Percentiles rank a stretch among this genome's conserved stretches.
phyloP scores from a whole-genome alignment of 2,888 invertebrate species.

The Hypselothyrea guttata region DNA sequence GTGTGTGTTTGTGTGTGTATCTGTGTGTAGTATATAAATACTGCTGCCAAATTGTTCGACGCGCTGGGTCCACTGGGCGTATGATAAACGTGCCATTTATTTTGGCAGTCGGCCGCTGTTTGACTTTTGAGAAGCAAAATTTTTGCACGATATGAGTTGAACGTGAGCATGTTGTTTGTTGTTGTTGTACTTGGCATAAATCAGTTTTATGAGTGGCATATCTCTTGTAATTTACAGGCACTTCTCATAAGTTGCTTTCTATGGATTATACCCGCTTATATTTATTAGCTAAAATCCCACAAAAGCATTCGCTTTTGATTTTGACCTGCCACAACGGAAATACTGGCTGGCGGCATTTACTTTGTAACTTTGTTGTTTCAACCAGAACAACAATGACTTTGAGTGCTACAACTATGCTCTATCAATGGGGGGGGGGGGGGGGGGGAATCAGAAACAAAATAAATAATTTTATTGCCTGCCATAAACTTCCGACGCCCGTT shows the following conservation, averaged over 20 bases:
- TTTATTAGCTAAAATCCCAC: conserved; percentile 17
- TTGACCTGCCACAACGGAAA: conserved; percentile 71
- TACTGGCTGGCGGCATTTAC: conserved; percentile 19
- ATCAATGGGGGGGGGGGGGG: conserved; percentile 20
- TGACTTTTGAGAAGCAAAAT: conserved; percentile 49
- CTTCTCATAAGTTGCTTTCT: conserved; percentile 25
- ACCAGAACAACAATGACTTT: conserved; percentile 5
- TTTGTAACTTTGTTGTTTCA: conserved; percentile 10
- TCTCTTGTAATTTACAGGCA: conserved; percentile 57
- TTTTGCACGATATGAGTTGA: conserved; percentile 46
- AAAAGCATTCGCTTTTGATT: conserved; percentile 27
- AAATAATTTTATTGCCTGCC: conserved; percentile 63
- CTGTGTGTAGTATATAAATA: conserved; percentile 61
- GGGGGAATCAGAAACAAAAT: conserved; percentile 48
- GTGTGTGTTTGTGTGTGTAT: conserved; percentile 17
- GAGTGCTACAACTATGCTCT: conserved; percentile 24
- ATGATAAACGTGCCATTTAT: conserved; percentile 76
- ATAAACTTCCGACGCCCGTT: conserved; percentile 61
- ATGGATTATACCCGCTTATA: conserved; percentile 21
- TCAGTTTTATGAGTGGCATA: conserved; percentile 53
- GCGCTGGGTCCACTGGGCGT: conserved; percentile 72
- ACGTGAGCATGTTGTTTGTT: conserved; percentile 41
- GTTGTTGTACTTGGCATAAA: conserved; percentile 45
- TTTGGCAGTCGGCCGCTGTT: conserved; percentile 52
- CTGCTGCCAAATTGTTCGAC: conserved; percentile 68